These are phyloP conservation scores for Deilephila porcellus DNA, from an alignment of 2,888 invertebrate genomes.

Conservation along the genomic window DNA sequence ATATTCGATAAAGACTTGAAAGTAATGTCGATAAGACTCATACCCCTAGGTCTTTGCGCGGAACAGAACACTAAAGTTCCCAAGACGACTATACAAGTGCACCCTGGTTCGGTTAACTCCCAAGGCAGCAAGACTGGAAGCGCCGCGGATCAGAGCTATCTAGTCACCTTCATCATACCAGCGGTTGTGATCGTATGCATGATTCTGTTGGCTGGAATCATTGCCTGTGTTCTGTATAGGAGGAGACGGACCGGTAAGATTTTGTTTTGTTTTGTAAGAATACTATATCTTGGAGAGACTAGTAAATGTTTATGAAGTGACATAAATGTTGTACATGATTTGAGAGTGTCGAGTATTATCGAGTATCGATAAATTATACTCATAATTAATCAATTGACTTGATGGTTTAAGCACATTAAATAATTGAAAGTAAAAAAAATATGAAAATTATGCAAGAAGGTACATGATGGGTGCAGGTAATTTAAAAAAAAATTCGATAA, in stretches of 20 bases:
- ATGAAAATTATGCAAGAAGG: background rate
- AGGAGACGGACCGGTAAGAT: conserved; percentile 91
- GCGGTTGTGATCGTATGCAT: conserved; percentile 94
- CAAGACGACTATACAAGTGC: conserved; percentile 56
- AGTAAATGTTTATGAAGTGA: background rate
- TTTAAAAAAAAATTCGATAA: background rate
- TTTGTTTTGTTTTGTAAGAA: conserved; percentile 20
- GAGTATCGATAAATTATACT: no score
- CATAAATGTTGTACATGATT: background rate
- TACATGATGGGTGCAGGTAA: background rate
- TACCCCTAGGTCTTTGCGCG: conserved; percentile 85
- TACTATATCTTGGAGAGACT: background rate
- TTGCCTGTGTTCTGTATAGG: conserved; percentile 95
- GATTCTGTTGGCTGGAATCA: conserved; percentile 93
- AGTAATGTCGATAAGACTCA: conserved; percentile 86
- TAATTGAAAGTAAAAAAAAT: background rate
- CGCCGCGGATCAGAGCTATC: conserved; percentile 71
- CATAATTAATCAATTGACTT: no score
- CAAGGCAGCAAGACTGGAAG: conserved; percentile 65
- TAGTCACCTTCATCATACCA: conserved; percentile 94
- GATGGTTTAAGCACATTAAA: no score
- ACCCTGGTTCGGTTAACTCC: conserved; percentile 55
- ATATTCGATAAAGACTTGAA: conserved; percentile 90
- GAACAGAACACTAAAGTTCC: conserved; percentile 73
- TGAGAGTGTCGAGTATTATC: no score